Percentiles rank a stretch among this genome's conserved stretches.
These are phyloP conservation scores for Oryctolagus cuniculus DNA, from an alignment of 2,113 vertebrate genomes.

Conservation along the genomic window DNA sequence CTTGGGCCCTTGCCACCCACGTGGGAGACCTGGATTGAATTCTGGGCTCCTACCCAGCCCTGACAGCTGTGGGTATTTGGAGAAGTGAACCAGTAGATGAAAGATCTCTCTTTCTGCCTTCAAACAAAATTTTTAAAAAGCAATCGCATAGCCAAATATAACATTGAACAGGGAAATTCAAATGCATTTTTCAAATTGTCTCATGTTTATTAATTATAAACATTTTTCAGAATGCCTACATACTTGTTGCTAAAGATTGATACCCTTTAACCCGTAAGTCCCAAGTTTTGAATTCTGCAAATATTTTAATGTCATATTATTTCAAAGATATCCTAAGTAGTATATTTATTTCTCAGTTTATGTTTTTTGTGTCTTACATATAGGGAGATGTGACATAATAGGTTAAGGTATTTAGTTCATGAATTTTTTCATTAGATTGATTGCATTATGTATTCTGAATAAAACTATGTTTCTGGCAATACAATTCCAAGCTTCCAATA, in stretches of 20 bases:
- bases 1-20: too few species aligned
- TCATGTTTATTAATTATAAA: background rate
- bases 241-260: background rate
- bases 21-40: too few species aligned
- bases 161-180: background rate
- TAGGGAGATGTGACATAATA: too few species aligned
- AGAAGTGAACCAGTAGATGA: too few species aligned
- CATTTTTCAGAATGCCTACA: background rate
- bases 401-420: background rate
- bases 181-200: background rate
- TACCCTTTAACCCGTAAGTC: background rate
- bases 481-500: background rate
- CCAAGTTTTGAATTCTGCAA: too few species aligned
- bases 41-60: too few species aligned
- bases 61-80: too few species aligned
- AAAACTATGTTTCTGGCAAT: constrained; percentile 48
- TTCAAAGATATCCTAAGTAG: too few species aligned
- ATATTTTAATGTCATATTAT: too few species aligned
- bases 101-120: too few species aligned
- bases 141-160: background rate
- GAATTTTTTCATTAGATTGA: constrained; percentile 14
- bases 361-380: too few species aligned
- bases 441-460: background rate
- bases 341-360: too few species aligned
- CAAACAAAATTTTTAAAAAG: background rate